A percentile compares a stretch with the other conserved stretches of the same genome.
Conservation (phyloP, 2,888 invertebrate genomes). For the Spodoptera littoralis region DNA sequence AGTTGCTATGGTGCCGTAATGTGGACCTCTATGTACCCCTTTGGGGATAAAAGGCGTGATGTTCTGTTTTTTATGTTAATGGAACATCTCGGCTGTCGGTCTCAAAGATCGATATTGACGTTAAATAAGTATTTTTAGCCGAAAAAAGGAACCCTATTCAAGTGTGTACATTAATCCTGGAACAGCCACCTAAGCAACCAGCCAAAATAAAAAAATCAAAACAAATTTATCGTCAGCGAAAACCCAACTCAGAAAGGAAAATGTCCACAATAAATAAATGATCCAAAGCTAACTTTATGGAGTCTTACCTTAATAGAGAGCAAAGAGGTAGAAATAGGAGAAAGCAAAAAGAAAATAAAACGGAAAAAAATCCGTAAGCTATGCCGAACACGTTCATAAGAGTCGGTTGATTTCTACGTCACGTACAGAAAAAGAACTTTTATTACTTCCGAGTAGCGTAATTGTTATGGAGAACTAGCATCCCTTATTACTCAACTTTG, state of each 20-base stretch:
- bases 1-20: too few relatives aligned
- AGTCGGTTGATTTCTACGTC: constrained; percentile 81
- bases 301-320: constrained; percentile 56
- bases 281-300: constrained; percentile 46
- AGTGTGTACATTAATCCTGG: too few relatives aligned
- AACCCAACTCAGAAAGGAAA: neutral
- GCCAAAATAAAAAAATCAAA: neutral
- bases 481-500: constrained; percentile 81
- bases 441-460: constrained; percentile 83
- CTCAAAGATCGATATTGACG: too few relatives aligned
- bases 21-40: too few relatives aligned
- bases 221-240: neutral
- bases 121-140: too few relatives aligned
- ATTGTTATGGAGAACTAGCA: constrained; percentile 83
- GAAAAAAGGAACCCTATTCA: too few relatives aligned
- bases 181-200: neutral
- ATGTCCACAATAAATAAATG: constrained; percentile 9
- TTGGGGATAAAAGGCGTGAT: too few relatives aligned
- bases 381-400: constrained; percentile 81
- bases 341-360: constrained; percentile 67
- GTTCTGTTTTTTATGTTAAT: too few relatives aligned
- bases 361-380: constrained; percentile 62
- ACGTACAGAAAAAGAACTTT: constrained; percentile 85
- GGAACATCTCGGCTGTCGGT: too few relatives aligned
- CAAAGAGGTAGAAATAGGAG: constrained; percentile 57